Evolutionary conservation across 2,113 vertebrate genomes (phyloP).

Genomic region (Brachyhypopomus occidentalis): DNA sequence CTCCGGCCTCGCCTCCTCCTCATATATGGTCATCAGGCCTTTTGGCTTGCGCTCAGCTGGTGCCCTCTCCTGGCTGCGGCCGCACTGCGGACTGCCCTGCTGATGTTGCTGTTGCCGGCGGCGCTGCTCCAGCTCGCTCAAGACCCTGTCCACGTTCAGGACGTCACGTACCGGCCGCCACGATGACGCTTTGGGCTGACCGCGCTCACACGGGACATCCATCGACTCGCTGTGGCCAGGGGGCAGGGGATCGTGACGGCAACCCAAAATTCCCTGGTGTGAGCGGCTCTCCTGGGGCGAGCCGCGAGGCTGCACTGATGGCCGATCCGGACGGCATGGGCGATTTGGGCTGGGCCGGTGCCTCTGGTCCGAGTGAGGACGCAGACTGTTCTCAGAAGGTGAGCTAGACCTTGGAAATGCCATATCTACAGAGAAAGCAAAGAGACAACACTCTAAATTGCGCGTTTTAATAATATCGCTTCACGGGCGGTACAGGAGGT

Average conservation of each 20-base stretch:
- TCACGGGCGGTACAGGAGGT: too few species aligned
- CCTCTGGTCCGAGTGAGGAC: slow-evolving; percentile 69
- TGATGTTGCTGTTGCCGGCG: slow-evolving; percentile 69
- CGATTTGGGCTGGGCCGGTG: slow-evolving; percentile 71
- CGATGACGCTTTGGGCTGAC: slow-evolving; percentile 75
- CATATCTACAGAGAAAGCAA: slow-evolving; percentile 58
- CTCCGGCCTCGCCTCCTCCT: slow-evolving; percentile 90
- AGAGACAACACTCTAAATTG: neutral
- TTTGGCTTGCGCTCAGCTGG: slow-evolving; percentile 78
- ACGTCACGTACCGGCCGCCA: slow-evolving; percentile 94
- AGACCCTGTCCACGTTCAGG: slow-evolving; percentile 91
- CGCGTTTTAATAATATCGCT: too few species aligned
- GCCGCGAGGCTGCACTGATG: slow-evolving; percentile 66
- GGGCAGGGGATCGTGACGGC: slow-evolving; percentile 53
- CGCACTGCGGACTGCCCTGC: slow-evolving; percentile 76
- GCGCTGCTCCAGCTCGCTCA: slow-evolving; percentile 85
- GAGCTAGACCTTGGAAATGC: slow-evolving; percentile 73
- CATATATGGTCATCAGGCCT: slow-evolving; percentile 93
- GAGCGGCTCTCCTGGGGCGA: slow-evolving; percentile 66
- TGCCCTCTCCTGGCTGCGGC: slow-evolving; percentile 69
- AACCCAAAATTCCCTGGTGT: slow-evolving; percentile 48
- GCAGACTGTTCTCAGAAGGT: slow-evolving; percentile 74
- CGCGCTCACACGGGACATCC: slow-evolving; percentile 64
- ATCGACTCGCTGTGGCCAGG: slow-evolving; percentile 53
- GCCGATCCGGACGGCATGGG: slow-evolving; percentile 67